Conservation (phyloP, 2,888 invertebrate species). For the Diarsia dahlii region DNA sequence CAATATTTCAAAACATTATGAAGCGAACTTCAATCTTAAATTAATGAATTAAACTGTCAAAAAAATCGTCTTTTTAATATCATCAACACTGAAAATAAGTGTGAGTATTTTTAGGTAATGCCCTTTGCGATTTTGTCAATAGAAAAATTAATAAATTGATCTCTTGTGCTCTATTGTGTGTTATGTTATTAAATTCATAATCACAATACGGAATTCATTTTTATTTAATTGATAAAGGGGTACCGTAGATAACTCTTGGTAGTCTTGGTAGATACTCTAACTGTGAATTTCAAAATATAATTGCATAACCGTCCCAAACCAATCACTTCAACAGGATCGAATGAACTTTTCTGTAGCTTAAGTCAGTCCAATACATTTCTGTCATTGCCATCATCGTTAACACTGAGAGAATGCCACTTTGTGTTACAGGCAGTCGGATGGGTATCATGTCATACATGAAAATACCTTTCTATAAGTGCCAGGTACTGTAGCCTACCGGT, state of each 20-base stretch:
- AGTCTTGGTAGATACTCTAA: neutral
- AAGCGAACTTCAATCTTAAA: neutral
- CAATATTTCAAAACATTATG: neutral
- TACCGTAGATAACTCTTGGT: neutral
- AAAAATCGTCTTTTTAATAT: too few relatives aligned
- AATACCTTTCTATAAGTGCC: neutral
- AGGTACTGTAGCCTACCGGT: too few relatives aligned
- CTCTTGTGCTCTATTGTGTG: neutral
- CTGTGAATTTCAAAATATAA: neutral
- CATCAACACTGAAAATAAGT: too few relatives aligned
- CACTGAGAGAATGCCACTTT: neutral
- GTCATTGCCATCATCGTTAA: neutral
- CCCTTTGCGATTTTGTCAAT: too few relatives aligned
- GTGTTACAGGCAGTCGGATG: neutral
- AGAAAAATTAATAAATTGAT: neutral
- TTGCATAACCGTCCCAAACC: neutral
- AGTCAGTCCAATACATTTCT: neutral
- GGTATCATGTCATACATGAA: neutral
- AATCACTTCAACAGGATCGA: neutral
- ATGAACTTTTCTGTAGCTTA: neutral
- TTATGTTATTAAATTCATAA: neutral
- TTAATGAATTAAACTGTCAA: too few relatives aligned
- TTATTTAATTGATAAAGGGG: too few relatives aligned
- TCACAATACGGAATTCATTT: neutral
- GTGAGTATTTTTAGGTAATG: too few relatives aligned